phyloP scores from a whole-genome alignment of 2,888 invertebrate species.

The Catocala sponsa region DNA sequence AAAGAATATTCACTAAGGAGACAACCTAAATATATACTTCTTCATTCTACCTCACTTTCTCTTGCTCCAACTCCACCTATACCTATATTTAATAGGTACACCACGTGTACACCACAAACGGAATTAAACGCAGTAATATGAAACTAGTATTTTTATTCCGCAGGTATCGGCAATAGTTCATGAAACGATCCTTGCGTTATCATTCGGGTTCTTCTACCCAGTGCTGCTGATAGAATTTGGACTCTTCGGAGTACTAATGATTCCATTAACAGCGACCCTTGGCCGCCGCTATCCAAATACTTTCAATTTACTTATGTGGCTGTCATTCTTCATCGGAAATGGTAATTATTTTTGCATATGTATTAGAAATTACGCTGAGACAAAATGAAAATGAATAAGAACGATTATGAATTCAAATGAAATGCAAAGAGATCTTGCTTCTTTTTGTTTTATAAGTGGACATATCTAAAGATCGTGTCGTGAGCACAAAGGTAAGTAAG shows the following conservation, averaged over 20 bases:
- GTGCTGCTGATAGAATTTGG: conserved; percentile 94
- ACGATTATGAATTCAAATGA: no score
- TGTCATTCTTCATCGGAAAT: conserved; percentile 92
- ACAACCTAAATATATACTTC: no score
- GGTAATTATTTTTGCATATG: conserved; percentile 71
- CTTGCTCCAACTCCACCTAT: no score
- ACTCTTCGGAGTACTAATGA: conserved; percentile 89
- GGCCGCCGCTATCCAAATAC: conserved; percentile 77
- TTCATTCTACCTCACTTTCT: no score
- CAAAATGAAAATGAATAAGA: no score
- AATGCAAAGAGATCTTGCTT: no score
- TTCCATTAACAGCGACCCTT: conserved; percentile 81
- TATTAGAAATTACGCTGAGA: background rate
- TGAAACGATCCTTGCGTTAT: conserved; percentile 94
- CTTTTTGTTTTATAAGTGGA: no score
- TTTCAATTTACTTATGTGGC: conserved; percentile 96
- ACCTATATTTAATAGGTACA: no score
- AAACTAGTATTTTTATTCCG: background rate
- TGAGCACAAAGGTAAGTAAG: no score
- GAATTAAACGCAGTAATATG: background rate
- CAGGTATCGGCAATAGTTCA: conserved; percentile 95
- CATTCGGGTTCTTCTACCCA: conserved; percentile 96
- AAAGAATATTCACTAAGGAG: no score
- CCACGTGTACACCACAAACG: no score
- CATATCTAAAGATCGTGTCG: no score